Evolutionary conservation across 2,797 vertebrate genomes (phyloP).

Genomic region (Gymnocypris eckloni): DNA sequence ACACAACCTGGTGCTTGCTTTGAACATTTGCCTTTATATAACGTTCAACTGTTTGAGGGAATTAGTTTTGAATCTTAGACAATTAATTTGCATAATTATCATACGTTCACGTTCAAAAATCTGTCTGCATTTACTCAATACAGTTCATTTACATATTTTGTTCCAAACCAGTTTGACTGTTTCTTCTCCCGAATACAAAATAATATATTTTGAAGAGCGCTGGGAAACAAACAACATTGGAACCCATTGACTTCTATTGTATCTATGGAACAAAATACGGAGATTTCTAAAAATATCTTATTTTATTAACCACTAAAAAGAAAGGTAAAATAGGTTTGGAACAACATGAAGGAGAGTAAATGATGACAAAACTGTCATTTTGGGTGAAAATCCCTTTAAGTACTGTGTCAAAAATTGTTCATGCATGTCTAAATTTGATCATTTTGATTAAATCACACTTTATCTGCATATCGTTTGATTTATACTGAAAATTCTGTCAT

Average conservation of each 20-base stretch:
- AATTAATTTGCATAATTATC: not conserved
- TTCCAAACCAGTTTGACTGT: conserved; percentile 1
- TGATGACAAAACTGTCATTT: not conserved
- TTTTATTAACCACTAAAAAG: not conserved
- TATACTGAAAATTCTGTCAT: not conserved
- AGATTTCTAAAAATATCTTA: not conserved
- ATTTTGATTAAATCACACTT: not conserved
- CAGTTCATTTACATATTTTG: not conserved
- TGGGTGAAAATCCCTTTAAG: not conserved
- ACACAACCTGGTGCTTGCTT: not conserved
- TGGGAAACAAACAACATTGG: not conserved
- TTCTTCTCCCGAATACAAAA: no score
- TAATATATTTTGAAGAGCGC: not conserved
- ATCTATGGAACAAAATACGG: not conserved
- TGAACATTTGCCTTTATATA: not conserved
- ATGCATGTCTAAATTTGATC: not conserved
- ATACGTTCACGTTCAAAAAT: not conserved
- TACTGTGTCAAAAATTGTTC: not conserved
- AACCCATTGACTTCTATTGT: not conserved
- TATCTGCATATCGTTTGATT: not conserved
- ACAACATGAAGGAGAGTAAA: not conserved
- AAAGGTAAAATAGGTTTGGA: not conserved
- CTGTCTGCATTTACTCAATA: no score
- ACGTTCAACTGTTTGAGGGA: not conserved
- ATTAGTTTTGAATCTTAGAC: not conserved